Evolutionary conservation across 2,888 invertebrate species (phyloP).

Genomic region (Salticus scenicus): DNA sequence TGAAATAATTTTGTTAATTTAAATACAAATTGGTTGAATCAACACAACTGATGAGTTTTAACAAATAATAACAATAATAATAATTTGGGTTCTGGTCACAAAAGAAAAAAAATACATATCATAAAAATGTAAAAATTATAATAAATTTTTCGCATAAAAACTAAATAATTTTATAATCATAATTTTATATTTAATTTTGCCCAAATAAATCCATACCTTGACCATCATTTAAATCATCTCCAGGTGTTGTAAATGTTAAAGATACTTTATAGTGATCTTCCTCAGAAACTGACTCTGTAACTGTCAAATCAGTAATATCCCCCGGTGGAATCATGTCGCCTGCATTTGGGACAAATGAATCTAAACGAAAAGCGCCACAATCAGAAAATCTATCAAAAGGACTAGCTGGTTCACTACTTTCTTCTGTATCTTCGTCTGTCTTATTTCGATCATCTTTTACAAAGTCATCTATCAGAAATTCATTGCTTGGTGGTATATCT

Average conservation of each 20-base stretch:
- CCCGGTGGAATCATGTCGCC: conserved; percentile 72
- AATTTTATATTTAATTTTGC: too few relatives aligned
- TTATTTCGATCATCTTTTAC: conserved; percentile 30
- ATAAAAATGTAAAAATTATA: too few relatives aligned
- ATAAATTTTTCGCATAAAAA: too few relatives aligned
- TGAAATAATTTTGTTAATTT: too few relatives aligned
- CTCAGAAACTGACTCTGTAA: conserved; percentile 34
- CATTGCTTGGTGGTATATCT: conserved; percentile 12
- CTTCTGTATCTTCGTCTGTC: conserved; percentile 20
- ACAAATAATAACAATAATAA: too few relatives aligned
- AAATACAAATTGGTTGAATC: too few relatives aligned
- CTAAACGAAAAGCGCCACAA: conserved; percentile 72
- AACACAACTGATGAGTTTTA: too few relatives aligned
- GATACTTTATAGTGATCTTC: conserved; percentile 53
- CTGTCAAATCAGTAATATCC: conserved; percentile 72
- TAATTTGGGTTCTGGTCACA: too few relatives aligned
- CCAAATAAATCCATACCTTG: too few relatives aligned
- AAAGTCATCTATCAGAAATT: conserved; percentile 50
- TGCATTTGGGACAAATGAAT: conserved; percentile 43
- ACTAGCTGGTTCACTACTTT: conserved; percentile 40
- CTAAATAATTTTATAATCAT: too few relatives aligned
- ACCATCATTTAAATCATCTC: conserved; percentile 71
- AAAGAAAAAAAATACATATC: too few relatives aligned
- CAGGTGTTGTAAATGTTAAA: conserved; percentile 73
- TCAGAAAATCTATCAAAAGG: conserved; percentile 71